These are phyloP conservation scores for Eristalis intricaria DNA, from an alignment of 2,888 invertebrate species.

Conservation along the genomic window DNA sequence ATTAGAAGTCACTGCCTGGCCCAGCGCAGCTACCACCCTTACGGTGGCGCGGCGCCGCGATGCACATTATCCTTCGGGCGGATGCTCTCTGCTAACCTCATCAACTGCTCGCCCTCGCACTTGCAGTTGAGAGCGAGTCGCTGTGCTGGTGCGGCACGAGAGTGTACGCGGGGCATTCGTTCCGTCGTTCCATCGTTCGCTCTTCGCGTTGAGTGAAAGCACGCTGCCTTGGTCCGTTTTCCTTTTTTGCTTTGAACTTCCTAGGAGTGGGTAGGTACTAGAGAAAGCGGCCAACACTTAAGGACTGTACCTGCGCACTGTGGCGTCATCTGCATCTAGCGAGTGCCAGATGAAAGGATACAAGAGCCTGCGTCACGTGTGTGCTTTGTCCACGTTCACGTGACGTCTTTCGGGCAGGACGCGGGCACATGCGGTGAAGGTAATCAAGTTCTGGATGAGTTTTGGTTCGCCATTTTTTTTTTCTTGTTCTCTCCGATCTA, in stretches of 20 bases:
- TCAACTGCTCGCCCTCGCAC: neutral
- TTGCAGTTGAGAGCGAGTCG: constrained; percentile 13
- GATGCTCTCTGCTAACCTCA: constrained; percentile 35
- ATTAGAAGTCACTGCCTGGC: constrained; percentile 16
- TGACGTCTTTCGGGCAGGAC: constrained; percentile 4
- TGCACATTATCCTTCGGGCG: neutral
- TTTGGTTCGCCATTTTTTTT: neutral
- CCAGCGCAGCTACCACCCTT: neutral
- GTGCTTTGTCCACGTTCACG: constrained; percentile 32
- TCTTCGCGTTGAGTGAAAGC: constrained; percentile 28
- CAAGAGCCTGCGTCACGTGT: constrained; percentile 45
- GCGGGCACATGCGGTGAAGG: constrained; percentile 45
- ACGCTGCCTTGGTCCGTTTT: neutral
- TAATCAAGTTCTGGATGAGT: constrained; percentile 51
- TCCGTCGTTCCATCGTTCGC: neutral
- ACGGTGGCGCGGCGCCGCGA: neutral
- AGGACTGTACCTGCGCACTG: constrained; percentile 48
- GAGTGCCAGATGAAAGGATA: constrained; percentile 25
- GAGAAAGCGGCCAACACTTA: neutral
- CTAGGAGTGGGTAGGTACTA: neutral
- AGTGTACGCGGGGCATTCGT: too few relatives aligned
- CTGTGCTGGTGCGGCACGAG: neutral
- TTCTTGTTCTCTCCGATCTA: constrained; percentile 33
- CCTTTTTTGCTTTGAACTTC: neutral
- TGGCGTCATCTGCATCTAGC: constrained; percentile 36